These are phyloP conservation scores for Cariama cristata DNA, from an alignment of 2,113 vertebrate genomes.

Conservation along the genomic window DNA sequence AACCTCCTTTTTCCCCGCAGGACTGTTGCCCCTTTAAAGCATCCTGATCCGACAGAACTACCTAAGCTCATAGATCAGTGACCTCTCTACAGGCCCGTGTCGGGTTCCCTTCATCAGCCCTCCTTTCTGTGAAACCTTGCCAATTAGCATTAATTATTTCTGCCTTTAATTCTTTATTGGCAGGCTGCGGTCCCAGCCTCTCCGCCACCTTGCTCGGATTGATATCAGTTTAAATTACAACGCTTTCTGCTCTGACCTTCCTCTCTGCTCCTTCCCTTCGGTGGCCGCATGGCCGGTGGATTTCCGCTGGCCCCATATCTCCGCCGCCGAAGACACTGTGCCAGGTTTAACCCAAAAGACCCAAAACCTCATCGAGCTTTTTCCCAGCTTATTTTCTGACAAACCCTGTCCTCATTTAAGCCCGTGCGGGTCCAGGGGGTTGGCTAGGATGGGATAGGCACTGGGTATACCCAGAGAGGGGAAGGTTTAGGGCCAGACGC, in stretches of 20 bases:
- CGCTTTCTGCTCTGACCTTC: background rate
- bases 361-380: rapidly evolving
- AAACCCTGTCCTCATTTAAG: background rate
- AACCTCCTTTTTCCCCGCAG: background rate
- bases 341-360: too few relatives aligned
- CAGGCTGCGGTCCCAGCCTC: background rate
- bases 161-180: background rate
- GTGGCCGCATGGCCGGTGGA: rapidly evolving
- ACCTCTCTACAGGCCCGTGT: background rate
- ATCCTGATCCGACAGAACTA: background rate
- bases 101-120: background rate
- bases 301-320: background rate
- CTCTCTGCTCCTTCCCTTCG: background rate
- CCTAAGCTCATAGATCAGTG: background rate
- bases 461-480: background rate
- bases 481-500: background rate
- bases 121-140: background rate
- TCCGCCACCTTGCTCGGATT: background rate
- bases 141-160: background rate
- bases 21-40: background rate
- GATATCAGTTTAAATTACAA: background rate
- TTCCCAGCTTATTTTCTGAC: background rate
- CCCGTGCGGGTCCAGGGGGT: too few relatives aligned
- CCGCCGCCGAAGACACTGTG: rapidly evolving
- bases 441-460: too few relatives aligned